Base-by-base conservation (phyloP, 2,888 invertebrate genomes). In the Drosophila pseudotalamancana region DNA sequence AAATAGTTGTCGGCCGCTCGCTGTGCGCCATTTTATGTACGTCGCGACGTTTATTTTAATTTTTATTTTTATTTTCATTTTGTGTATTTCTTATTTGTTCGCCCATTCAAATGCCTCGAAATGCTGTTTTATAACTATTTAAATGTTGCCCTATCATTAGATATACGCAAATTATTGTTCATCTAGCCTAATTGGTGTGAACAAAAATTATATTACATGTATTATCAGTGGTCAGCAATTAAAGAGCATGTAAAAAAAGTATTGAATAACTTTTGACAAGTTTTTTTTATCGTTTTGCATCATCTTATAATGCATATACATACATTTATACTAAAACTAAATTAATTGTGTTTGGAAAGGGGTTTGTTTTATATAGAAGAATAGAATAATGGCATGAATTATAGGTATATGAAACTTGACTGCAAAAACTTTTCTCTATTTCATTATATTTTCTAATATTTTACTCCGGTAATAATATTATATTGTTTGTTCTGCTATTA, bases 21-120 rank as follows among this genome's bases (percentile, higher is more conserved):
- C 29, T 63, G 57, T 49, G 39, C 39, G 53, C 49, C 48, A 62
- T 72, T 72, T 72, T 72, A 65, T 60, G 60, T 56, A 66, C 46
- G 72, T 46, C 59, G 53, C 53, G 19, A 16, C 31, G 32, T 48
- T 54, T 42, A 49, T 12, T 63, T 60, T 18, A 18, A 59, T 25
- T 49, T 35, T 18, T 6, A 29, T 43, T 43, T 43, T 37, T n/a
- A n/a, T n/a, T n/a, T n/a, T n/a, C 4, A n/a, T 2, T 63, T 16
- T 5, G 14, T 31, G 11, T 4, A 21, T 21, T 4, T 5, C 21
- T 9, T 12, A 14, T 31, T 12, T 14, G 4, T 23, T 32, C 53
- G 31, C 23, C 48, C 9, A 32, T 46, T 59, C 23, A 14, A 46
- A 19, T 31, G 23, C 25, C 29, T 23, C 42, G 21, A 25, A 45